Evolutionary conservation across 2,888 invertebrate genomes (phyloP), one percentile per base, ranked within the genome.

Genomic region (Lapara coniferarum): DNA sequence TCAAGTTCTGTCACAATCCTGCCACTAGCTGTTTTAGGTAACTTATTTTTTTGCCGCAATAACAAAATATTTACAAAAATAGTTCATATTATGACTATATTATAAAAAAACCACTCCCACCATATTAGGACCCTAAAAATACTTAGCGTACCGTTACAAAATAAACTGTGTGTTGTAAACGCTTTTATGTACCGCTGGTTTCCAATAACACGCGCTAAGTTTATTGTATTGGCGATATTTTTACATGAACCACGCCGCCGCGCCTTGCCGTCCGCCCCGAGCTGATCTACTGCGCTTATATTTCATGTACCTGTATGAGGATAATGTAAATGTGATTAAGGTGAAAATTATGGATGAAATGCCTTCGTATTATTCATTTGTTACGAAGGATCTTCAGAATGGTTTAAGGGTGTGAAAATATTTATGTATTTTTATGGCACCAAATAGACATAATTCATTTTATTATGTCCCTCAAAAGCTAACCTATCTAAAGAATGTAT

Each of bases 261-360:
- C n/a, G n/a, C n/a, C n/a, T n/a, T n/a, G n/a, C n/a, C 12, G 10
- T 10, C 37, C 49, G 12, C 44, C 16, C 63, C 12, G 19, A 63
- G 63, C 49, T 63, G 63, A 63, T 13, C 63, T 19, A 63, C 63
- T 63, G 63, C 19, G 16, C 1, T 12, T 19, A 63, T 19, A 46
- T 63, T 12, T 63, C 63, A 46, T 63, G 19, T 49, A 49, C 4
- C 59, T 19, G 19, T 19, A 63, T 49, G 63, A 63, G 49, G 63
- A 46, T 49, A 63, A 63, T 63, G 63, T 46, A 63, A 63, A 63
- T 63, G 63, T 63, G 63, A 63, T 63, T 63, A 63, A 63, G 63
- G 63, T 63, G 63, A 63, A 63, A 63, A 63, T 63, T 63, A 63
- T 63, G 49, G 49, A 49, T 63, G 14, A 63, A 63, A 63, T 49